phyloP scores from a whole-genome alignment of 2,888 invertebrate genomes.

The Bruchidius siliquastri region DNA sequence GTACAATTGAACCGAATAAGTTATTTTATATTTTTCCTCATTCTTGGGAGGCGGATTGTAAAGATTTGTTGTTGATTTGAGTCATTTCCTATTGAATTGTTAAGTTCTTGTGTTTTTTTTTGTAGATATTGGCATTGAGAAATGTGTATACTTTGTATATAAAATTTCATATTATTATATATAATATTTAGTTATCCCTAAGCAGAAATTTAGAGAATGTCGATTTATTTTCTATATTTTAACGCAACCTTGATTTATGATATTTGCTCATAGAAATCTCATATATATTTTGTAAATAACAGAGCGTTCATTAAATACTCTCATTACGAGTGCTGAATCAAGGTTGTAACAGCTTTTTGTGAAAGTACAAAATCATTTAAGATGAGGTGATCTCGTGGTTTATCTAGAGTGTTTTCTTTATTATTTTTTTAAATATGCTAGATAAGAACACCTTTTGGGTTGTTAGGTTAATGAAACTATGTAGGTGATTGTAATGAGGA shows the following conservation, averaged over 20 bases:
- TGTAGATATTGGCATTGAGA: constrained; percentile 22
- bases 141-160: constrained; percentile 32
- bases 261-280: constrained; percentile 22
- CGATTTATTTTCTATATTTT: constrained; percentile 26
- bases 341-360: constrained; percentile 24
- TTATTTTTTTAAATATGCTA: constrained; percentile 31
- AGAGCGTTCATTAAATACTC: constrained; percentile 3
- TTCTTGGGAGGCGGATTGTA: constrained; percentile 18
- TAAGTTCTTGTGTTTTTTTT: constrained; percentile 18
- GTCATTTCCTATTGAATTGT: constrained; percentile 22
- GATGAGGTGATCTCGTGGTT: constrained; percentile 45
- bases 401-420: constrained; percentile 35
- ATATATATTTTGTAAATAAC: constrained; percentile 15
- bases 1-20: constrained; percentile 22
- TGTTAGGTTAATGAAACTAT: constrained; percentile 13
- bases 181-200: constrained; percentile 12
- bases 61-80: constrained; percentile 26
- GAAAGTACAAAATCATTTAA: constrained; percentile 48
- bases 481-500: constrained; percentile 20
- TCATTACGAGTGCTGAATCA: constrained; percentile 16
- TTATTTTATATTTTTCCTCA: constrained; percentile 19
- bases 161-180: constrained; percentile 24
- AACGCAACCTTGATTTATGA: constrained; percentile 24
- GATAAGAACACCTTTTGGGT: constrained; percentile 24
- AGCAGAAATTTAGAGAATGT: constrained; percentile 30